phyloP scores from a whole-genome alignment of 2,113 vertebrate species.

The Calidris pygmaea region DNA sequence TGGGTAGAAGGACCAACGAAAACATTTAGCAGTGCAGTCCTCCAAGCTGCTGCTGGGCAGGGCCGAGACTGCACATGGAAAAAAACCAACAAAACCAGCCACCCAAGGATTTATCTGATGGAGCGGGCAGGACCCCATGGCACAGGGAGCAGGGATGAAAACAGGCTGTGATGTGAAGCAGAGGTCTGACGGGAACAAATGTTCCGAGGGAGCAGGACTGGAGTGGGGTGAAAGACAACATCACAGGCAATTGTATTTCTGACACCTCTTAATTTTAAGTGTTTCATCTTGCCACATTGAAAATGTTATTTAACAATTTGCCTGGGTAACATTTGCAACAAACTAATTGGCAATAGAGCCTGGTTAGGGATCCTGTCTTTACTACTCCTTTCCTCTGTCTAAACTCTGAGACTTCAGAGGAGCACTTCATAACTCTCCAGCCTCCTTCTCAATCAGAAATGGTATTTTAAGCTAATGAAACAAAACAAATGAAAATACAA shows the following conservation, averaged over 20 bases:
- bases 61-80: not conserved
- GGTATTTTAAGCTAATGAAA: not conserved
- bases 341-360: not conserved
- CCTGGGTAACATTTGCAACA: not conserved
- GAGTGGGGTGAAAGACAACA: not conserved
- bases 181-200: not conserved
- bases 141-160: not conserved
- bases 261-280: not conserved
- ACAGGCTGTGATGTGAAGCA: not conserved
- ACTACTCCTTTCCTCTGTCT: not conserved
- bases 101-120: not conserved
- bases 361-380: not conserved
- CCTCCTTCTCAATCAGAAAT: not conserved
- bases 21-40: not conserved
- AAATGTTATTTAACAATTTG: not conserved
- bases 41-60: not conserved
- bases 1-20: accelerated
- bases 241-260: not conserved
- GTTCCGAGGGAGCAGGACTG: not conserved
- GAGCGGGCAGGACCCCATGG: not conserved
- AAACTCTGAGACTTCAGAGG: not conserved
- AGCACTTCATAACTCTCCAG: not conserved
- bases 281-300: not conserved
- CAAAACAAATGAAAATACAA: not conserved
- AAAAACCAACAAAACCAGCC: not conserved